Base-by-base conservation (phyloP, 1,140 invertebrate species). In the Ostrea denselamellosa region DNA sequence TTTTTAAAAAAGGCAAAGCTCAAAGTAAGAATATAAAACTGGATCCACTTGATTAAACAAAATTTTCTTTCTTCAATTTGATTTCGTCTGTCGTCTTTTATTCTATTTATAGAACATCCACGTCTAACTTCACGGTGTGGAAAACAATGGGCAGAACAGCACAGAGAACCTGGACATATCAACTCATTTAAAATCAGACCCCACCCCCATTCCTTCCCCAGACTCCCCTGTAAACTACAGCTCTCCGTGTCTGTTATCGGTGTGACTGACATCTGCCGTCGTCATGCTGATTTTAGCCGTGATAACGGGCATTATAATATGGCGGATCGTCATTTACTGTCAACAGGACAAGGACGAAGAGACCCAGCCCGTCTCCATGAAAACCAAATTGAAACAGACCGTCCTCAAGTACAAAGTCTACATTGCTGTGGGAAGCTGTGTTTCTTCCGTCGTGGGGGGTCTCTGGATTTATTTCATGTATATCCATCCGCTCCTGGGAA, bases 401-500 rank as follows among this genome's bases (percentile, higher is more conserved):
- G 83, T 85, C 0, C 8, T 85, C 17, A 85, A 85, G 22, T 85
- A 58, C 28, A 85, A 85, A 34, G 12, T 58, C 17, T 62, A 54
- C 28, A 85, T 85, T 0, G 53, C 28, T 9, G 28, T 85, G 5
- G 83, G 83, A 0, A 85, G 83, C 56, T 58, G 19, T 12, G 25
- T 85, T 3, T 34, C 53, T 2, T 34, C 56, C 14, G 28, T 85
- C 7, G n/a, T 52, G 7, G 28, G 52, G 53, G 53, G 51, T 2
- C n/a, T 62, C 25, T 85, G 83, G 83, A 85, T 85, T 8, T 85
- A 85, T 28, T 85, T 58, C 83, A 85, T 85, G 53, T 85, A 58
- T n/a, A 44, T 34, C 19, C 28, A 58, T 19, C 52, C 83, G 0
- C 53, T 34, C 51, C 44, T 53, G 2, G 53, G 82, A 7, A 34